These are phyloP conservation scores for Helobdella robusta DNA, from an alignment of 2,888 invertebrate genomes.

Conservation along the genomic window DNA sequence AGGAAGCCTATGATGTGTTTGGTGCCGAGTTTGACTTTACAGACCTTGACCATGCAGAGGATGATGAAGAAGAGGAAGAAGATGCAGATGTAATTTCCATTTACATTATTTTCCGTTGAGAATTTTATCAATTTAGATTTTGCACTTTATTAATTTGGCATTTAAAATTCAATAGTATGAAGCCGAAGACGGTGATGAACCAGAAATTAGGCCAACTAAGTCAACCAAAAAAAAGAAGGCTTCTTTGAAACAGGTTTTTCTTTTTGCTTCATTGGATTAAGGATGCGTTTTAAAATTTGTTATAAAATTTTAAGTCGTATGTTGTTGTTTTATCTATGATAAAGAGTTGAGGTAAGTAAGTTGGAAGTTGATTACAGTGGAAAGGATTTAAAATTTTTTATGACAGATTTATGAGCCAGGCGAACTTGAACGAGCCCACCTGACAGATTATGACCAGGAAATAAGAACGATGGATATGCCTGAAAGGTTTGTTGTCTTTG, in stretches of 20 bases:
- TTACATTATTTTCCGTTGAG: not conserved
- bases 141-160: constrained; percentile 2
- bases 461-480: constrained; percentile 54
- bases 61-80: constrained; percentile 37
- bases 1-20: constrained; percentile 97
- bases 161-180: constrained; percentile 31
- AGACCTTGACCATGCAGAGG: constrained; percentile 48
- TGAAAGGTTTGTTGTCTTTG: constrained; percentile 44
- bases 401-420: constrained; percentile 96
- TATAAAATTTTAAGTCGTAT: too few relatives aligned
- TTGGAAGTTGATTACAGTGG: constrained; percentile 12
- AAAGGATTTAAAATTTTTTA: too few relatives aligned
- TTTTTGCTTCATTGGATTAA: not conserved
- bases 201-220: constrained; percentile 35
- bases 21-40: constrained; percentile 82
- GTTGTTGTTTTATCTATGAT: too few relatives aligned
- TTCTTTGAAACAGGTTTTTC: constrained; percentile 46
- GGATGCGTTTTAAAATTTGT: too few relatives aligned
- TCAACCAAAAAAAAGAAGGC: constrained; percentile 41
- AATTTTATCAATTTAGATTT: constrained; percentile 7
- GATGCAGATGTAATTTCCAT: constrained; percentile 26
- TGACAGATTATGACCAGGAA: constrained; percentile 87
- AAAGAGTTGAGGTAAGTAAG: too few relatives aligned
- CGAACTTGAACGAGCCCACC: constrained; percentile 87
- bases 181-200: constrained; percentile 40